Evolutionary conservation across 1,140 invertebrate genomes (phyloP).

Genomic region (Hypsibius dujardini): DNA sequence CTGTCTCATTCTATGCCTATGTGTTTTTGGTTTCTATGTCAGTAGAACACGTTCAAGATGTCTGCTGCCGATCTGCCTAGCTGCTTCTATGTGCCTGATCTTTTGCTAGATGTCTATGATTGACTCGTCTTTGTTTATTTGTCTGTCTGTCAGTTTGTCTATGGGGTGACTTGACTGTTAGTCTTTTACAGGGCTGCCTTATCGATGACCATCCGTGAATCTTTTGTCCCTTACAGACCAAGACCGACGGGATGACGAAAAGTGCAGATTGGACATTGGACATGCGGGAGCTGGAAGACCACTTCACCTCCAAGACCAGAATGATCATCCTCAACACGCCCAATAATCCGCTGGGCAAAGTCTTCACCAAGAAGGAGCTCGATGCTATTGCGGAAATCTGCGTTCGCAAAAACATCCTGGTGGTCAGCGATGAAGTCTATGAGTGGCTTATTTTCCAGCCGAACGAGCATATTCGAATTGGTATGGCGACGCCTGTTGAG

Average conservation of each 20-base stretch:
- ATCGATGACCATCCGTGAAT: neutral
- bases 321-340: slow-evolving; percentile 88
- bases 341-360: slow-evolving; percentile 82
- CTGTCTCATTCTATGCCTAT: too few species aligned
- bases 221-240: slow-evolving; percentile 24
- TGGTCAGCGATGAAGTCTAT: slow-evolving; percentile 90
- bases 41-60: too few species aligned
- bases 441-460: slow-evolving; percentile 86
- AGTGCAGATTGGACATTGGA: slow-evolving; percentile 81
- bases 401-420: slow-evolving; percentile 75
- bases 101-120: too few species aligned
- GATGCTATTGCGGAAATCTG: slow-evolving; percentile 65
- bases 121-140: too few species aligned
- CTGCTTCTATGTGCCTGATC: too few species aligned
- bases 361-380: slow-evolving; percentile 39
- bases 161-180: too few species aligned
- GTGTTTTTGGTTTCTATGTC: too few species aligned
- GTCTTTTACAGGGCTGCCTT: too few species aligned
- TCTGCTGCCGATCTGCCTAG: too few species aligned
- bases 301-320: slow-evolving; percentile 84
- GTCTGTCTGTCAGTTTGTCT: too few species aligned
- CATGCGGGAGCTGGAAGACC: slow-evolving; percentile 51
- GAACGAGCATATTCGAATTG: slow-evolving; percentile 68
- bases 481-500: slow-evolving; percentile 34
- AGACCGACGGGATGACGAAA: slow-evolving; percentile 32